Conservation (phyloP, 1,140 invertebrate genomes). For the Rhagoletis zephyria region DNA sequence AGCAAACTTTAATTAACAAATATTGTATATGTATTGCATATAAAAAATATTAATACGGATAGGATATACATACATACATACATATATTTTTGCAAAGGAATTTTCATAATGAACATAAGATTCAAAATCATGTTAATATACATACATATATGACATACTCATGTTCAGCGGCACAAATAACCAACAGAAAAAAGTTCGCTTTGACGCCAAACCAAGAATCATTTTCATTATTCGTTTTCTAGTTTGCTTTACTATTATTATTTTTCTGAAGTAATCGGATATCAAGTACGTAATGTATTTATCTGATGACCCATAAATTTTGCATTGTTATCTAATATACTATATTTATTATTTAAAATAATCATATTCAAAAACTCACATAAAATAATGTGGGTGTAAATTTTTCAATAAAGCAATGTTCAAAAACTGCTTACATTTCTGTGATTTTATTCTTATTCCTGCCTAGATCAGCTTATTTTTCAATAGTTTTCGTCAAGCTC, state of each 20-base stretch:
- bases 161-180: background rate
- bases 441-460: background rate
- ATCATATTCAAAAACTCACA: conserved; percentile 42
- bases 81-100: conserved; percentile 41
- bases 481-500: too few species aligned
- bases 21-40: background rate
- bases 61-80: conserved; percentile 32
- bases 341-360: conserved; percentile 40
- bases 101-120: conserved; percentile 14
- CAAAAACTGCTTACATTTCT: background rate
- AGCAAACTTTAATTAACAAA: conserved; percentile 6
- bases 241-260: conserved; percentile 15
- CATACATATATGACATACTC: background rate
- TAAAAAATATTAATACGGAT: conserved; percentile 21
- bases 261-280: background rate
- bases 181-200: background rate
- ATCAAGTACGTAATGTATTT: background rate
- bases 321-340: conserved; percentile 36
- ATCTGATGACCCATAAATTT: conserved; percentile 26
- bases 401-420: conserved; percentile 47
- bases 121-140: background rate
- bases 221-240: conserved; percentile 6
- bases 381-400: conserved; percentile 36
- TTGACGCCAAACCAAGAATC: background rate
- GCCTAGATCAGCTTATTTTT: too few species aligned